Evolutionary conservation across 2,113 vertebrate genomes (phyloP).

Genomic region (Pelecanus crispus): DNA sequence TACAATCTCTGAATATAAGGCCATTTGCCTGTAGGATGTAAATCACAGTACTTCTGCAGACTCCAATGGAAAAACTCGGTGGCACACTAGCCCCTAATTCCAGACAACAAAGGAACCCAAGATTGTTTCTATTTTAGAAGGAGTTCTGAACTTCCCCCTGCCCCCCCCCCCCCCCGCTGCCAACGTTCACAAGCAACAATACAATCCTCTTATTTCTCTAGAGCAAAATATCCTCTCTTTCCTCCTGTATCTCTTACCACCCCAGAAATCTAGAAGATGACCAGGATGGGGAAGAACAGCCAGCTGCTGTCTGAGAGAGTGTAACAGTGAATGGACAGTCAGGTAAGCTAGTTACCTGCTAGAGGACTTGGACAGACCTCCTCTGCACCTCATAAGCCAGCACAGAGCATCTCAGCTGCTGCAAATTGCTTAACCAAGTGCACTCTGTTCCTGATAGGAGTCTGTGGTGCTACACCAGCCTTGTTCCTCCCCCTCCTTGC

Average conservation of each 20-base stretch:
- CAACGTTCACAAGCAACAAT: background rate
- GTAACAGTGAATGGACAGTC: background rate
- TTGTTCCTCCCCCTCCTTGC: background rate
- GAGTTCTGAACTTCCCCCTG: background rate
- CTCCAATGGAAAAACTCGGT: background rate
- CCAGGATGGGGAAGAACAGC: background rate
- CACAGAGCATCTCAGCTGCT: background rate
- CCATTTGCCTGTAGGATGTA: background rate
- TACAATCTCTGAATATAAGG: background rate
- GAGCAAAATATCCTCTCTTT: background rate
- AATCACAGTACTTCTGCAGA: background rate
- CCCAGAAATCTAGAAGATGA: background rate
- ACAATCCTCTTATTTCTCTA: background rate
- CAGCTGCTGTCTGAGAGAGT: background rate
- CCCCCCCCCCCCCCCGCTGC: too few relatives aligned
- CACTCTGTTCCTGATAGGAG: background rate
- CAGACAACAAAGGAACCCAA: background rate
- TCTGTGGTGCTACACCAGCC: background rate
- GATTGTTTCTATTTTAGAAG: background rate
- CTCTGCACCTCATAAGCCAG: background rate
- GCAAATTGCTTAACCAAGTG: background rate
- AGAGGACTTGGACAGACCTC: background rate
- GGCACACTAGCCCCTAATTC: background rate
- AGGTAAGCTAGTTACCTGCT: background rate
- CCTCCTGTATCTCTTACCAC: background rate